These are phyloP conservation scores for Eupsittula cactorum DNA, from an alignment of 2,113 vertebrate species.

Conservation along the genomic window DNA sequence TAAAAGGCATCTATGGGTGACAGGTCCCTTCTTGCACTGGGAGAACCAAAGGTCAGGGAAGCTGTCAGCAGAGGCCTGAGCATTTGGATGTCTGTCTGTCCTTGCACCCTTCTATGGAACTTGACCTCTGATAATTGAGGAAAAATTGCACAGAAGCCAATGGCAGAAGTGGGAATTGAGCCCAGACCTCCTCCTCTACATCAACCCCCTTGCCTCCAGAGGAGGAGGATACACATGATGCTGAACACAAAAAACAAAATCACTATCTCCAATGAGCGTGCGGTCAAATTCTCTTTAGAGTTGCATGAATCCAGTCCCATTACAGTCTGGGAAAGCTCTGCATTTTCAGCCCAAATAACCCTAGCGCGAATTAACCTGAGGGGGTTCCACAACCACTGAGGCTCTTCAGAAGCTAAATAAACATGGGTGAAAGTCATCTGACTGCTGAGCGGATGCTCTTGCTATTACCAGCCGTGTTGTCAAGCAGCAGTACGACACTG, in stretches of 20 bases:
- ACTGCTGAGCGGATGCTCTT: neutral
- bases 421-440: neutral
- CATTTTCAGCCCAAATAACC: neutral
- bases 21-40: neutral
- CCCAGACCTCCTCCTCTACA: neutral
- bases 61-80: neutral
- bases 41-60: neutral
- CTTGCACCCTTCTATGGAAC: neutral
- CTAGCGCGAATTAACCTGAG: neutral
- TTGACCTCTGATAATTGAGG: neutral
- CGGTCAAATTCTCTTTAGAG: neutral
- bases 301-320: neutral
- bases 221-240: too few species aligned
- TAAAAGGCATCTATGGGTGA: neutral
- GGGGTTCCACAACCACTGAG: neutral
- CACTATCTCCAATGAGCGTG: neutral
- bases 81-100: neutral
- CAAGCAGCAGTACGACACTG: accelerated
- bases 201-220: neutral
- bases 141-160: neutral
- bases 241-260: neutral
- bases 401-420: neutral
- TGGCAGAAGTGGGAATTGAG: neutral
- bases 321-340: neutral
- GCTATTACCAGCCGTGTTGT: neutral